Percentiles rank a stretch among this genome's conserved stretches.
Evolutionary conservation across 2,797 vertebrate genomes (phyloP).

Genomic region (Chelidonichthys spinosus): DNA sequence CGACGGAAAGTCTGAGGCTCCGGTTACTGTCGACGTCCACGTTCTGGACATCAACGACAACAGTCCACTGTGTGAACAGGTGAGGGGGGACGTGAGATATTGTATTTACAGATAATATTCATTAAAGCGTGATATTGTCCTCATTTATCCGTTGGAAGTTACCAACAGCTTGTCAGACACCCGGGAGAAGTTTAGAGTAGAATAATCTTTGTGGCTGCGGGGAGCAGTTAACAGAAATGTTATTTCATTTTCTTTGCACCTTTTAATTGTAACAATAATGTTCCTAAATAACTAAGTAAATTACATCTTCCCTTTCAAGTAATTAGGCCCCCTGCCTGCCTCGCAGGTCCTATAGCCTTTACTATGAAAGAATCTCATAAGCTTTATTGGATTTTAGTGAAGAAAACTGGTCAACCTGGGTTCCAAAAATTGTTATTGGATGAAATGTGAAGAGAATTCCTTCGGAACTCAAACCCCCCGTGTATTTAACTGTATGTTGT

Average conservation of each 20-base stretch:
- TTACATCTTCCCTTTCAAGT: background rate
- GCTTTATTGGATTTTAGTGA: background rate
- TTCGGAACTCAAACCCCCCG: background rate
- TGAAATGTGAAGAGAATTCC: background rate
- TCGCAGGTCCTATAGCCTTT: background rate
- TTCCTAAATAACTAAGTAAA: background rate
- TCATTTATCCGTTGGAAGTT: background rate
- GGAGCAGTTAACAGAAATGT: background rate
- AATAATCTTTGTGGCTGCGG: background rate
- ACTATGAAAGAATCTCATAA: constrained; percentile 1
- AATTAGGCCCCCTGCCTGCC: background rate
- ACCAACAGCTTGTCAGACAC: background rate
- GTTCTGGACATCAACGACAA: constrained; percentile 98
- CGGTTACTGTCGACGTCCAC: constrained; percentile 88
- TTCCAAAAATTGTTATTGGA: background rate
- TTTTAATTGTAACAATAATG: background rate
- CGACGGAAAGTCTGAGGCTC: constrained; percentile 93
- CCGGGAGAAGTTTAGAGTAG: background rate
- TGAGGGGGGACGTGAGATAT: constrained; percentile 60
- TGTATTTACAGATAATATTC: background rate
- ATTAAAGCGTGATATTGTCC: background rate
- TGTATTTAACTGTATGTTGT: background rate
- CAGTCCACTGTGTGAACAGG: constrained; percentile 94
- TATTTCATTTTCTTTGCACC: background rate
- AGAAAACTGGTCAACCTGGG: background rate